Evolutionary conservation across 2,888 invertebrate species (phyloP).

Genomic region (Priocnemis perturbator): DNA sequence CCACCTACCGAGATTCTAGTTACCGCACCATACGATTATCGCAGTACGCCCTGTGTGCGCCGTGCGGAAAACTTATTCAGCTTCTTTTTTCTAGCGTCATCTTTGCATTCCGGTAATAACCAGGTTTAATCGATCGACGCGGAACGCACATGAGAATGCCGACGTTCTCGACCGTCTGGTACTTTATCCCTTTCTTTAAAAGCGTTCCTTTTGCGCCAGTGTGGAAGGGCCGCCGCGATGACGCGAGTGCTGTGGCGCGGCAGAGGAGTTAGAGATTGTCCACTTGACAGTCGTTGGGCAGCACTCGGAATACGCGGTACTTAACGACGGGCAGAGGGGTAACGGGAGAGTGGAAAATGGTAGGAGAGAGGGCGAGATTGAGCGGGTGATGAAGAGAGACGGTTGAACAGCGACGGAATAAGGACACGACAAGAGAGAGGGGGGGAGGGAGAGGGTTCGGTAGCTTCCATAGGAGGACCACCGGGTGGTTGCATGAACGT

Average conservation of each 20-base stretch:
- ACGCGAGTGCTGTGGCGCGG: conserved; percentile 9
- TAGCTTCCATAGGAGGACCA: conserved; percentile 12
- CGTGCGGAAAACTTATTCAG: no score
- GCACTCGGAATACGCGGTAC: conserved; percentile 49
- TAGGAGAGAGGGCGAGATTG: conserved; percentile 10
- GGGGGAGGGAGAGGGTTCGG: conserved; percentile 6
- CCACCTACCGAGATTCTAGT: no score
- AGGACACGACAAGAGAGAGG: conserved; percentile 12
- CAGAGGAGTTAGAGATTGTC: conserved; percentile 46
- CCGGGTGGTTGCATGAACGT: conserved; percentile 38
- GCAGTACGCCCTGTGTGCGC: no score
- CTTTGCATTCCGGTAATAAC: no score
- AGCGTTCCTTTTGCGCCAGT: conserved; percentile 15
- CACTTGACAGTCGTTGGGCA: conserved; percentile 58
- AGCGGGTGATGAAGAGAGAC: not conserved
- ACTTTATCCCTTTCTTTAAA: conserved; percentile 30
- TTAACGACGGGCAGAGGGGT: conserved; percentile 23
- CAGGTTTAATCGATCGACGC: no score
- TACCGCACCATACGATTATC: no score
- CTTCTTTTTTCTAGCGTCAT: no score
- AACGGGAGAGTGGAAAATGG: conserved; percentile 12
- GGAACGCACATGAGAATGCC: no score
- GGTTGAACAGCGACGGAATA: not conserved
- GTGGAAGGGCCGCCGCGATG: conserved; percentile 14
- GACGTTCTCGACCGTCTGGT: not conserved